phyloP scores from a whole-genome alignment of 92 coral and sea anemone genomes.

The Micromussa lordhowensis region DNA sequence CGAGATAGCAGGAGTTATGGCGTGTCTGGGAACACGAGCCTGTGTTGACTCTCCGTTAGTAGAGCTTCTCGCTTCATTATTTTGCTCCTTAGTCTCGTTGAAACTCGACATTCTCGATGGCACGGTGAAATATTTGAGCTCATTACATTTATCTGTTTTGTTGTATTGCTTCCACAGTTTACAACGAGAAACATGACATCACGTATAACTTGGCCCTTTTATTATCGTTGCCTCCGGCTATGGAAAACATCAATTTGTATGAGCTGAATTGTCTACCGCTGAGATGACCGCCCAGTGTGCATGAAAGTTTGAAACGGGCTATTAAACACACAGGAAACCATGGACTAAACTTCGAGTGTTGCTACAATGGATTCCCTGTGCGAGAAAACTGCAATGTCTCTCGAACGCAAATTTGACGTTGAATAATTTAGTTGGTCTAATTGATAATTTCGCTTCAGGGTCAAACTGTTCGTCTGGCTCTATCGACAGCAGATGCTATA shows the following conservation, averaged over 20 bases:
- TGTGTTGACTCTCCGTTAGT: neutral
- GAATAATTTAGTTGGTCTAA: neutral
- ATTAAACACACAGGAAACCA: neutral
- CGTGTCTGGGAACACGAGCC: slow-evolving; percentile 3
- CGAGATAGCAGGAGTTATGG: neutral
- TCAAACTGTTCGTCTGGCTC: neutral
- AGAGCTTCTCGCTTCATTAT: neutral
- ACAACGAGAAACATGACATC: neutral
- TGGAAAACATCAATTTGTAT: neutral
- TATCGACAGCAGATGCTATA: neutral
- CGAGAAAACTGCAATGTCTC: neutral
- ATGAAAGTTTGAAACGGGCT: neutral
- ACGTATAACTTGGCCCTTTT: neutral
- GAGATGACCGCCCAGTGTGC: neutral
- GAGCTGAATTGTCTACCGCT: neutral
- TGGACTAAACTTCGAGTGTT: neutral
- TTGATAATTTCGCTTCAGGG: neutral
- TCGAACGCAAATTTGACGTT: neutral
- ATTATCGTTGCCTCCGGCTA: slow-evolving; percentile 20
- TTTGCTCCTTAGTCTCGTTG: neutral
- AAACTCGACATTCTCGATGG: neutral
- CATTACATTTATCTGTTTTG: neutral
- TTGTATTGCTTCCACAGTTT: neutral
- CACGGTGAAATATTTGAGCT: neutral
- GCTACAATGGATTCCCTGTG: neutral